Conservation (phyloP, 2,113 vertebrate genomes). For the Machaerirhynchus nigripectus region DNA sequence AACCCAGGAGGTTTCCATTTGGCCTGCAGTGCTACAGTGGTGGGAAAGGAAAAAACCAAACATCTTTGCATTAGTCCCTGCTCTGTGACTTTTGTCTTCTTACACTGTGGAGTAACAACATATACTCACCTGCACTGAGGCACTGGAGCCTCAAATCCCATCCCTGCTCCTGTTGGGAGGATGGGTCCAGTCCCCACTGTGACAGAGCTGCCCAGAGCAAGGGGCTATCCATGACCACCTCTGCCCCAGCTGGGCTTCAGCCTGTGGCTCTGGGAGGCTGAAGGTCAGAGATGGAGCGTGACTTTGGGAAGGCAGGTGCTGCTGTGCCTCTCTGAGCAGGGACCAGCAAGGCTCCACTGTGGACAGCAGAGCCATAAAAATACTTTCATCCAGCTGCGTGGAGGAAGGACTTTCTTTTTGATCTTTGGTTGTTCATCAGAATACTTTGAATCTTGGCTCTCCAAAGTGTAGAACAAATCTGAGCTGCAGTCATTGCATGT, state of each 20-base stretch:
- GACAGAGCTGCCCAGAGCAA: background rate
- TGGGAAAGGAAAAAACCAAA: background rate
- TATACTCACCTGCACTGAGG: fast-evolving
- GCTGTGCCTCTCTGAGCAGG: background rate
- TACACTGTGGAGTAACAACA: fast-evolving
- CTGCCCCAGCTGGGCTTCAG: background rate
- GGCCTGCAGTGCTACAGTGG: background rate
- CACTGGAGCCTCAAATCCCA: background rate
- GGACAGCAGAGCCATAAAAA: background rate
- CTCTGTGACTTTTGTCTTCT: background rate
- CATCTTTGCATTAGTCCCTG: background rate
- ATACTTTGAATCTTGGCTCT: background rate
- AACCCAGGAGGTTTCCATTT: background rate
- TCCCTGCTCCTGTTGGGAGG: background rate
- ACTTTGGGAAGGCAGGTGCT: no score
- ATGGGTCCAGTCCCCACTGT: fast-evolving
- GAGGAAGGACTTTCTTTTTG: background rate
- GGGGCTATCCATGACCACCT: background rate
- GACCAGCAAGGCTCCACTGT: background rate
- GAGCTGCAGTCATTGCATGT: background rate
- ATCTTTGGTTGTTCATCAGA: background rate
- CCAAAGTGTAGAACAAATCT: background rate
- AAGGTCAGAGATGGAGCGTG: fast-evolving
- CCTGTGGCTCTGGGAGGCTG: fast-evolving
- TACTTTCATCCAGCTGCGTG: background rate